Conservation (phyloP, 2,113 vertebrate genomes). For the Balaenoptera acutorostrata region DNA sequence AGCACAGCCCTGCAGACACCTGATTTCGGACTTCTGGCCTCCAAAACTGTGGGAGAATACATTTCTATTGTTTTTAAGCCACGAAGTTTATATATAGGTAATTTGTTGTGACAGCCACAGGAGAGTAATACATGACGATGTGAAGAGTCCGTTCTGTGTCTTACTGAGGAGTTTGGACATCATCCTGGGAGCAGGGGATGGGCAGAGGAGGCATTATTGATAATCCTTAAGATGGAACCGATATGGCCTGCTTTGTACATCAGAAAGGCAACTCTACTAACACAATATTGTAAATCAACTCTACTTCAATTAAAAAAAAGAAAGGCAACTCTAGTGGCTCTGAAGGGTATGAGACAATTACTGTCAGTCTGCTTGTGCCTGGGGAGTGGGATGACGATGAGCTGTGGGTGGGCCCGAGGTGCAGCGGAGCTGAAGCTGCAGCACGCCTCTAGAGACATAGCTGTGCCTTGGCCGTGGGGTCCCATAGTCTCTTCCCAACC, state of each 20-base stretch:
- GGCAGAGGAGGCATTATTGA: not conserved
- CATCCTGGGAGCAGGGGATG: not conserved
- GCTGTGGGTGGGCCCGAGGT: not conserved
- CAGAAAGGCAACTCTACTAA: not conserved
- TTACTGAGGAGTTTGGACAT: not conserved
- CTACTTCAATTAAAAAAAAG: not conserved
- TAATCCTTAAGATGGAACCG: not conserved
- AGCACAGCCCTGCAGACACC: not conserved
- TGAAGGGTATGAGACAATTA: not conserved
- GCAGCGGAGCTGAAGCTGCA: not conserved
- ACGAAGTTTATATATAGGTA: not conserved
- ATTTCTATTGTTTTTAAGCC: not conserved
- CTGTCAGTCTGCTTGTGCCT: not conserved
- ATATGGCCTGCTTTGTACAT: not conserved
- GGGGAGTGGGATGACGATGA: not conserved
- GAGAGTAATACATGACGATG: not conserved
- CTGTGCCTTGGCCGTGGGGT: not conserved
- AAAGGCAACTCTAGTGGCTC: not conserved
- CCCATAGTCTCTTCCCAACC: not conserved
- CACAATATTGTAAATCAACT: not conserved
- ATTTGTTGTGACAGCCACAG: not conserved
- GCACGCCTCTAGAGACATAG: not conserved
- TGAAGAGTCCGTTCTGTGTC: not conserved
- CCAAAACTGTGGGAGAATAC: not conserved
- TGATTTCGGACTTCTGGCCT: not conserved